Percentiles rank a stretch among this genome's conserved stretches.
phyloP scores from a whole-genome alignment of 1,140 invertebrate species.

The Pteromalus puparum region DNA sequence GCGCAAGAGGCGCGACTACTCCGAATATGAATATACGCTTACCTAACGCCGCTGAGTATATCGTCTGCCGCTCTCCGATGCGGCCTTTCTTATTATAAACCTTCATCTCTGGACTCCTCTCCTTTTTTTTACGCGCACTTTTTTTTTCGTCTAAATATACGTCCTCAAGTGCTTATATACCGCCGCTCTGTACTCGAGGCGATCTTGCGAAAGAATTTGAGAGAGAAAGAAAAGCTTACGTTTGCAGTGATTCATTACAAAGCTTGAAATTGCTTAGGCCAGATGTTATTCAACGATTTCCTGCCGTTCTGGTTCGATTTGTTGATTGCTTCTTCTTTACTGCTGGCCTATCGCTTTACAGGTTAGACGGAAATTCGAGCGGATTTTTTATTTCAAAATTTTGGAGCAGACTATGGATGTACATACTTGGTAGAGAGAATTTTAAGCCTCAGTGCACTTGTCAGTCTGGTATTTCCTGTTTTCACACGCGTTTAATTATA shows the following conservation, averaged over 20 bases:
- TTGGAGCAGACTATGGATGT: not conserved
- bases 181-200: not conserved
- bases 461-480: too few relatives aligned
- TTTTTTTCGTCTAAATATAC: not conserved
- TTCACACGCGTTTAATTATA: too few relatives aligned
- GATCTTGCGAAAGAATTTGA: not conserved
- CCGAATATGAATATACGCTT: too few relatives aligned
- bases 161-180: not conserved
- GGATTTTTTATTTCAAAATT: not conserved
- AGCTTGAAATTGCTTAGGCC: not conserved
- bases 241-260: not conserved
- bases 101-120: too few relatives aligned
- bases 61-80: too few relatives aligned
- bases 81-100: too few relatives aligned
- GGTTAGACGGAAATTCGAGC: not conserved
- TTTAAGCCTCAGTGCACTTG: too few relatives aligned
- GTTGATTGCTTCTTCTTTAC: not conserved
- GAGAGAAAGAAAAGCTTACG: not conserved
- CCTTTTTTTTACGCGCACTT: too few relatives aligned
- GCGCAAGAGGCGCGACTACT: too few relatives aligned
- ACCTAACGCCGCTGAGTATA: not conserved
- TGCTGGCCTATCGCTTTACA: not conserved
- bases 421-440: too few relatives aligned
- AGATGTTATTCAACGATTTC: slow-evolving; percentile 3
- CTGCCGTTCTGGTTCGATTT: not conserved